These are phyloP conservation scores for Pipistrellus nathusii DNA, from an alignment of 2,797 vertebrate genomes.

Conservation along the genomic window DNA sequence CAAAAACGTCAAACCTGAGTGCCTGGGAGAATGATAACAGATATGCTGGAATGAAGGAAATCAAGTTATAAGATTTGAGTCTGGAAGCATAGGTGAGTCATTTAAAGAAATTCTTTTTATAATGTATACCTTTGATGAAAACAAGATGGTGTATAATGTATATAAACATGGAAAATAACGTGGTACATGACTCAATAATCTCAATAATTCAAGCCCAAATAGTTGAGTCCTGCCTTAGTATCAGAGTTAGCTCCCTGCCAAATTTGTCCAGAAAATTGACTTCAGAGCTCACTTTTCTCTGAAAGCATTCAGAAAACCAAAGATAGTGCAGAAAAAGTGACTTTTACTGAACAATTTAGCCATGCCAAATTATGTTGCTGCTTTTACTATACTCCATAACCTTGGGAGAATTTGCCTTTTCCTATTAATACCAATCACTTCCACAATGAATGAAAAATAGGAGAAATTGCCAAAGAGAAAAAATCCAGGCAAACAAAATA, in stretches of 20 bases:
- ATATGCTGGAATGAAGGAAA: conserved; percentile 9
- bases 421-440: conserved; percentile 27
- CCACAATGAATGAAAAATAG: conserved; percentile 14
- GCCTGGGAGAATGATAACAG: conserved; percentile 25
- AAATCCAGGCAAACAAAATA: background rate
- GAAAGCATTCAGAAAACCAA: background rate
- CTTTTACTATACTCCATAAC: conserved; percentile 15
- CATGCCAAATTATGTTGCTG: background rate
- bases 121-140: conserved; percentile 30
- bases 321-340: background rate
- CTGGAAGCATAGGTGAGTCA: conserved; percentile 31
- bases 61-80: conserved; percentile 53
- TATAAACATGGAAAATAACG: conserved; percentile 49
- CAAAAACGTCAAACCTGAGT: conserved; percentile 3
- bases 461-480: background rate
- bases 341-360: conserved; percentile 36
- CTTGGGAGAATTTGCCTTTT: conserved; percentile 1
- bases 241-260: conserved; percentile 21
- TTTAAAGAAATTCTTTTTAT: conserved; percentile 48
- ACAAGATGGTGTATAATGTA: conserved; percentile 22
- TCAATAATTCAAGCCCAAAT: conserved; percentile 19
- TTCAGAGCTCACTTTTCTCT: conserved; percentile 48
- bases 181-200: conserved; percentile 43
- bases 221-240: conserved; percentile 27
- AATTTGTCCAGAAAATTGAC: conserved; percentile 21